Evolutionary conservation across 2,888 invertebrate genomes (phyloP).

Genomic region (Drosophila rubida): DNA sequence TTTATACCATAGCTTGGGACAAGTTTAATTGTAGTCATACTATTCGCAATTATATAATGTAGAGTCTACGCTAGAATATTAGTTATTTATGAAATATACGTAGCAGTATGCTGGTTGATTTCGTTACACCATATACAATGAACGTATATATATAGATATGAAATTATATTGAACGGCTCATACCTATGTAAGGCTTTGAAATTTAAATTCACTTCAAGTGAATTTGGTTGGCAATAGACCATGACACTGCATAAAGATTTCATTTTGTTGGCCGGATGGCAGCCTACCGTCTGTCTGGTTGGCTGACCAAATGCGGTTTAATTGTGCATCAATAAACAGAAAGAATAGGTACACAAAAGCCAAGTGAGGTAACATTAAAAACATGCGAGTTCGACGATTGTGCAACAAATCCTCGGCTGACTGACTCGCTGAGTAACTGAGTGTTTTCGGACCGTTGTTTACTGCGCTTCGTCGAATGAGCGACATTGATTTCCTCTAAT

Average conservation of each 20-base stretch:
- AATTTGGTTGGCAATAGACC: conserved; percentile 74
- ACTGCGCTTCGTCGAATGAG: conserved; percentile 47
- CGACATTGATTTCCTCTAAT: conserved; percentile 33
- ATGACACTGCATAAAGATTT: conserved; percentile 66
- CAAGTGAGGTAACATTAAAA: conserved; percentile 55
- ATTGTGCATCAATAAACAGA: conserved; percentile 71
- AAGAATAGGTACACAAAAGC: conserved; percentile 51
- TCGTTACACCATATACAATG: not conserved
- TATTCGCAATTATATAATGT: no score
- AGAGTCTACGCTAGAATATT: no score
- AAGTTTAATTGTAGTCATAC: no score
- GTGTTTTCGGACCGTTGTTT: conserved; percentile 35
- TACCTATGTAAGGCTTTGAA: conserved; percentile 25
- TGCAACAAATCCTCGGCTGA: conserved; percentile 56
- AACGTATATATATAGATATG: not conserved
- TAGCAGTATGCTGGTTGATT: no score
- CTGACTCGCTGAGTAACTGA: conserved; percentile 56
- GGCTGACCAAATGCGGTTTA: conserved; percentile 64
- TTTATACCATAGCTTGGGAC: no score
- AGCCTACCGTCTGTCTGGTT: conserved; percentile 44
- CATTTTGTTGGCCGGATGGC: conserved; percentile 64
- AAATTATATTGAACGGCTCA: not conserved
- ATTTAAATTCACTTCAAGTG: conserved; percentile 55
- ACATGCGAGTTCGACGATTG: conserved; percentile 46
- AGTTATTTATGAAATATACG: no score